A percentile compares a stretch with the other conserved stretches of the same genome.
Evolutionary conservation across 1,140 invertebrate species (phyloP).

Genomic region (Magallana angulata): DNA sequence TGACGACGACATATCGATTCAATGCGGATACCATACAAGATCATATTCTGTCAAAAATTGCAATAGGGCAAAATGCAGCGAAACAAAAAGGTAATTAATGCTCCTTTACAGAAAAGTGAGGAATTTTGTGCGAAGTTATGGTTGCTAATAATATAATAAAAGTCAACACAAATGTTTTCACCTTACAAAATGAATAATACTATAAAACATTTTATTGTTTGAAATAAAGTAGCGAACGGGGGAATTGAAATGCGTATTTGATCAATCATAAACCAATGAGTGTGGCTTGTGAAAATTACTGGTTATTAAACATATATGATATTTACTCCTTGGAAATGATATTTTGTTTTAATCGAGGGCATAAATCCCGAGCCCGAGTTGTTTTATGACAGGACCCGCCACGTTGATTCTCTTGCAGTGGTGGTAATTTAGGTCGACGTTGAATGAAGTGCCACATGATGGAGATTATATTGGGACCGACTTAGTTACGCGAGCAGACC

Average conservation of each 20-base stretch:
- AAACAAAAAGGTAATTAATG: slow-evolving; percentile 24
- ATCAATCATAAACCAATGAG: slow-evolving; percentile 9
- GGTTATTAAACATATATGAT: background rate
- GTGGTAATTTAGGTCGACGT: slow-evolving; percentile 19
- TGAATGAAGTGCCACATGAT: slow-evolving; percentile 3
- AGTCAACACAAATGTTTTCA: slow-evolving; percentile 20
- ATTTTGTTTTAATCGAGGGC: background rate
- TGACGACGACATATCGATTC: slow-evolving; percentile 1
- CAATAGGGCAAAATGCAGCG: slow-evolving; percentile 15
- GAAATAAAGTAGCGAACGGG: slow-evolving; percentile 11
- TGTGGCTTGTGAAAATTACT: background rate
- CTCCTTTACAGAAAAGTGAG: slow-evolving; percentile 28
- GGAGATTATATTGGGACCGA: background rate
- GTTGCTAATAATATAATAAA: slow-evolving; percentile 37
- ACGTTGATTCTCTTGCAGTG: background rate
- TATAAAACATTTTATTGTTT: slow-evolving; percentile 32
- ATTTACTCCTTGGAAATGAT: background rate
- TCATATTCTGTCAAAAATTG: slow-evolving; percentile 36
- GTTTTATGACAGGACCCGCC: background rate
- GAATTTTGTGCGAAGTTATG: slow-evolving; percentile 6
- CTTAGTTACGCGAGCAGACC: slow-evolving; percentile 25
- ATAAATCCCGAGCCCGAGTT: background rate
- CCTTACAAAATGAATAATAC: slow-evolving; percentile 26
- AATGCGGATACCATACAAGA: background rate
- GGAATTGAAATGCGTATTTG: background rate